Evolutionary conservation across 2,888 invertebrate genomes (phyloP), one percentile per base, ranked within the genome.

Genomic region (Cremastinae sp.): DNA sequence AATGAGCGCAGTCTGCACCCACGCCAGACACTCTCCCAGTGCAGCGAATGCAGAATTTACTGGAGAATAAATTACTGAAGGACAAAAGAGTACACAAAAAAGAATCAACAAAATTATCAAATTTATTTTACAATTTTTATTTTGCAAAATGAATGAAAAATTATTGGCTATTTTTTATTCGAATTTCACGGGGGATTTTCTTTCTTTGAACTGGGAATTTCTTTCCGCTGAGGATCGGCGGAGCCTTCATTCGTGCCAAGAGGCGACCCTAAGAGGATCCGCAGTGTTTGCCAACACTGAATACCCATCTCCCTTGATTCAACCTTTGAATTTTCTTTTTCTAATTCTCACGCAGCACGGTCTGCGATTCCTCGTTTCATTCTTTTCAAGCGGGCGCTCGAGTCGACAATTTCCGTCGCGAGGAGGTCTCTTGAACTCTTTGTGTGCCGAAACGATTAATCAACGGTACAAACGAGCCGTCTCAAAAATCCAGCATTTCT

Each of bases 231-330:
- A 53, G 16, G 28, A 22, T 55, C 53, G 35, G 10, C 53, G 64
- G 49, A 69, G 49, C 41, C 55, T 66, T 78, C 55, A 82, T 81
- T 81, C 84, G 83, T 83, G 83, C 84, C 81, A 76, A 83, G 81
- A 81, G 80, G 56, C 64, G 51, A 70, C 69, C 72, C 76, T 71
- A 73, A 84, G 80, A 82, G 82, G 84, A 85, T 86, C 78, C 80
- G 28, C 10, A 18, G 16, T 83, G 80, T 86, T 84, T 83, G 78
- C 84, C 59, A 78, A 85, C 79, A 80, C 22, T 80, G 75, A 84
- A 83, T 83, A 75, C 74, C 80, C 79, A 80, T 82, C 78, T 56
- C 81, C 74, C 56, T 68, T 43, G n/a, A 28, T 1, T 41, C 53
- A 7, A 43, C 56, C 45, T 64, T 41, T 39, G 35, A 16, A 62